phyloP scores from a whole-genome alignment of 2,888 invertebrate genomes.

The Hipparchia sbordonii region DNA sequence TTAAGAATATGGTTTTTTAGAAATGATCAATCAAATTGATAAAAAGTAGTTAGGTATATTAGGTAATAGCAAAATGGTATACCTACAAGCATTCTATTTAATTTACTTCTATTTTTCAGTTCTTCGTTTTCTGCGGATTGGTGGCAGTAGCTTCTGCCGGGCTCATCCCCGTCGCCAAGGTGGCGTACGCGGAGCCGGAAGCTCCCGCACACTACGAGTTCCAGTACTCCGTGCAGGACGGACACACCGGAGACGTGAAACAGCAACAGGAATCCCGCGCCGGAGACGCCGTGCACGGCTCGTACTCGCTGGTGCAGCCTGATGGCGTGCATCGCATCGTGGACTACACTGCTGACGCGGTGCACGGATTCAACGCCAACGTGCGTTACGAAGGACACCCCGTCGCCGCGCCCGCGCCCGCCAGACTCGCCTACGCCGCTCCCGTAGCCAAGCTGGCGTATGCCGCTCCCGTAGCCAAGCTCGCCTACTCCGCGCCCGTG shows the following conservation, averaged over 20 bases:
- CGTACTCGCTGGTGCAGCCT: slow-evolving; percentile 76
- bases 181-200: slow-evolving; percentile 58
- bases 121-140: slow-evolving; percentile 20
- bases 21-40: not conserved
- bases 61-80: no score
- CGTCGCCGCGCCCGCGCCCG: slow-evolving; percentile 45
- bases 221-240: slow-evolving; percentile 73
- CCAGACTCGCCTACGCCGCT: slow-evolving; percentile 45
- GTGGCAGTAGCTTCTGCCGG: slow-evolving; percentile 46
- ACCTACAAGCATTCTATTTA: no score
- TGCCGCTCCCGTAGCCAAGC: slow-evolving; percentile 51
- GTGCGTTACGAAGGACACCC: slow-evolving; percentile 75
- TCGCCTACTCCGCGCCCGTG: slow-evolving; percentile 49
- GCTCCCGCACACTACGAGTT: slow-evolving; percentile 71
- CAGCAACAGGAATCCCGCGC: slow-evolving; percentile 71
- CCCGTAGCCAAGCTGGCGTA: slow-evolving; percentile 49
- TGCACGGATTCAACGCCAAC: slow-evolving; percentile 72
- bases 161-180: slow-evolving; percentile 49
- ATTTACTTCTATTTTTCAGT: slow-evolving; percentile 21
- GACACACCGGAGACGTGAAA: slow-evolving; percentile 72
- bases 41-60: not conserved
- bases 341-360: slow-evolving; percentile 72
- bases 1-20: no score
- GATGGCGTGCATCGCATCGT: slow-evolving; percentile 74
- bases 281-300: slow-evolving; percentile 73